Evolutionary conservation across 1,140 invertebrate species (phyloP), one percentile per base, ranked within the genome.

Genomic region (Portunus trituberculatus): DNA sequence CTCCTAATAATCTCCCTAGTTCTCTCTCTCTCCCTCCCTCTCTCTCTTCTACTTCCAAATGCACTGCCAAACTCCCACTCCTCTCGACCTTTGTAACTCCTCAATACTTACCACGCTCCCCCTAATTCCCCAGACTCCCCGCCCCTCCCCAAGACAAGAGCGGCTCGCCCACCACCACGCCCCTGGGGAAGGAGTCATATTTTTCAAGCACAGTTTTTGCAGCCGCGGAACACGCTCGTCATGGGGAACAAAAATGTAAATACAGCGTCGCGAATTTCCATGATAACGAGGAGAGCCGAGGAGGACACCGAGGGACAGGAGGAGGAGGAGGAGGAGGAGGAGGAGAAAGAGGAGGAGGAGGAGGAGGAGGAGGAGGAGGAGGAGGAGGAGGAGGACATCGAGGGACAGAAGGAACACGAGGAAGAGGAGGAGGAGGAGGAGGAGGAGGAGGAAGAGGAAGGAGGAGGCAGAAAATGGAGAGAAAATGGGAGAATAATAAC

Each of bases 1-100:
- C 39, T 1, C 39, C 39, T 6, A 39, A 39, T 28, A 29, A 6
- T 86, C 83, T 6, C 83, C 32, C 83, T n/a, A 28, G 28, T n/a
- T 86, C 83, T 86, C n/a, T 86, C 83, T 86, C 86, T 88, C 86
- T 88, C 86, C 39, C 28, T 88, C 86, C 39, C 86, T 88, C 31
- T 88, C 86, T 88, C 86, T 88, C 86, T 88, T n/a, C 28, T 32
- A 0, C 31, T 29, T 12, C 83, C 83, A 25, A 28, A 29, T n/a
- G 8, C 86, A 31, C 45, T 31, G 7, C 86, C 31, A 6, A 20
- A 31, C 20, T 31, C 31, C 10, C 86, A 25, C 31, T 29, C 14
- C 83, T n/a, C 28, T 32, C 31, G 10, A 29, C 31, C 39, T 16
- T 12, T 12, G n/a, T 8, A 39, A 25, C 84, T 16, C 31, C 84